Base-by-base conservation (phyloP, 2,113 vertebrate species). In the Picathartes gymnocephalus region DNA sequence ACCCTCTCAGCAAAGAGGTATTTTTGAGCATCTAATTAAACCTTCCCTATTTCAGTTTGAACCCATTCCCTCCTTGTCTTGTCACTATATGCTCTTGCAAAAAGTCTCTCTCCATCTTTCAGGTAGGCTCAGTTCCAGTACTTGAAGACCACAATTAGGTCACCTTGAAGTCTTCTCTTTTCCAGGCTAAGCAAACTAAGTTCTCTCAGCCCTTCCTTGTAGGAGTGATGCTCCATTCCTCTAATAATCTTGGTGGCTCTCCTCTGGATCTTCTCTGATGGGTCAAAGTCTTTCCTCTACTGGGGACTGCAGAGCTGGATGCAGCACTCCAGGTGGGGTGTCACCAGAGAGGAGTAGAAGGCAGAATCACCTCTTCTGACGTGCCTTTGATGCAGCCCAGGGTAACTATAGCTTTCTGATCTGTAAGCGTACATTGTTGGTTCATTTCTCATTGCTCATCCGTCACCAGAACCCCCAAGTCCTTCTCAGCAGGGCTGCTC, bases 231-330 rank as follows among this genome's bases (percentile, higher is more conserved):
- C 19, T 66, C 15, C 15, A 66, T 25, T 3, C 39, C 28, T 45
- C 69, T 51, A 51, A 66, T 11, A 19, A 51, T 24, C 15, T n/a
- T 30, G 14, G 14, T 33, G 37, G 11, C 31, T 25, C 37, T 62
- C 30, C 24, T 37, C 68, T 73, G 60, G 27, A 45, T 33, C 66
- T 0, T 0, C 19, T n/a, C 10, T 0, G 2, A 39, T 8, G 11
- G 19, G 28, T 39, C 23, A n/a, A 42, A 50, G 7, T 18, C 11
- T 44, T 37, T 66, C 28, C 23, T 24, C 9, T n/a, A 16, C 33
- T 65, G 27, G 7, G 3, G 23, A 33, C 18, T 1, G 1, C 31
- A 42, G 48, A 35, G 31, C 42, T 37, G 66, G 25, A 64, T 50
- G 37, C 58, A 80, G 37, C 14, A 42, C 19, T n/a, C 9, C 19